These are phyloP conservation scores for Volucella zonaria DNA, from an alignment of 2,888 invertebrate genomes.

Conservation along the genomic window DNA sequence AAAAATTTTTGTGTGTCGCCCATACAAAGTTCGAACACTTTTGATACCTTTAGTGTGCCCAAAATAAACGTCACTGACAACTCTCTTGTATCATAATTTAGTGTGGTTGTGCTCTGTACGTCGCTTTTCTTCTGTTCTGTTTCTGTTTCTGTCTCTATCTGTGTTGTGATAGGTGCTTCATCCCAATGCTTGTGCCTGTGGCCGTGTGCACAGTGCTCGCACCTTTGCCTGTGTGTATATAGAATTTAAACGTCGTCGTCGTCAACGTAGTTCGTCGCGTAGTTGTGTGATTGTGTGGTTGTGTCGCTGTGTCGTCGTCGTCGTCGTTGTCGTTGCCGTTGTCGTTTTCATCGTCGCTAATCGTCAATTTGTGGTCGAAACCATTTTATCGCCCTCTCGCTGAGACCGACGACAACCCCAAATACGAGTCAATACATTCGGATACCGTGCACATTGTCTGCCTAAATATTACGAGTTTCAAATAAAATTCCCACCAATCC, in stretches of 20 bases:
- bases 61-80: slow-evolving; percentile 16
- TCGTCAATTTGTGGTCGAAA: slow-evolving; percentile 69
- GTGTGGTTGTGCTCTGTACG: too few species aligned
- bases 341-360: slow-evolving; percentile 30
- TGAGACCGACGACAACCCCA: slow-evolving; percentile 30
- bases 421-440: slow-evolving; percentile 7
- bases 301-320: slow-evolving; percentile 5
- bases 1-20: too few species aligned
- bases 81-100: background rate
- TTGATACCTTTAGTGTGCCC: background rate
- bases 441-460: slow-evolving; percentile 49
- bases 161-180: too few species aligned
- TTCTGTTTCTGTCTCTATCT: too few species aligned
- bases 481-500: background rate
- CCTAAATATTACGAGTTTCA: slow-evolving; percentile 22
- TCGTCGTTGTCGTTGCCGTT: slow-evolving; percentile 15
- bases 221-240: background rate
- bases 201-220: background rate
- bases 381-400: slow-evolving; percentile 67
- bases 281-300: slow-evolving; percentile 5
- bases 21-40: background rate
- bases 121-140: too few species aligned
- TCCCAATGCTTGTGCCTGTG: too few species aligned
- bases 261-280: slow-evolving; percentile 23
- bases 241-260: slow-evolving; percentile 2